phyloP scores from a whole-genome alignment of 2,113 vertebrate species.

The Nasalis larvatus region DNA sequence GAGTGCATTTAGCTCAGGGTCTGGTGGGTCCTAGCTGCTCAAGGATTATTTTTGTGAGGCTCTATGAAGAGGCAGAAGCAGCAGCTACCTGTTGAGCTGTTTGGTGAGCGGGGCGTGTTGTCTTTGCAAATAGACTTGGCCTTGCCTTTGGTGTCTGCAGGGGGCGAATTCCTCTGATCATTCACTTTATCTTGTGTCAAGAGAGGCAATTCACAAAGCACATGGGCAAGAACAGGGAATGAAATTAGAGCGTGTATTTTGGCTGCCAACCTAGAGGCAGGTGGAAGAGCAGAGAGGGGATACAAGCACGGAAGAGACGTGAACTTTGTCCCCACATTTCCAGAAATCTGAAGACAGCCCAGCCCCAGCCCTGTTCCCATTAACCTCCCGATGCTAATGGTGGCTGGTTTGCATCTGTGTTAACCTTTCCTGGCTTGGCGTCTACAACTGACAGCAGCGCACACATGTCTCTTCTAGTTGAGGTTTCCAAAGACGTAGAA shows the following conservation, averaged over 20 bases:
- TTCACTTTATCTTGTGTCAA: slow-evolving; percentile 77
- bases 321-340: slow-evolving; percentile 78
- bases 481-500: slow-evolving; percentile 15
- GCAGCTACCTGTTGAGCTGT: slow-evolving; percentile 45
- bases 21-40: neutral
- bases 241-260: slow-evolving; percentile 77
- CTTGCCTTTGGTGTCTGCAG: slow-evolving; percentile 64
- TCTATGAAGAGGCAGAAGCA: slow-evolving; percentile 16
- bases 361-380: slow-evolving; percentile 40
- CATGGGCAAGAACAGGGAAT: slow-evolving; percentile 57
- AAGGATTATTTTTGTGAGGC: slow-evolving; percentile 63
- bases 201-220: slow-evolving; percentile 66
- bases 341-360: slow-evolving; percentile 72
- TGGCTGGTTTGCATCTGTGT: slow-evolving; percentile 42
- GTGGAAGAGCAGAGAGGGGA: neutral
- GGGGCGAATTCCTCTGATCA: slow-evolving; percentile 61
- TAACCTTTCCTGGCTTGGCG: slow-evolving; percentile 72
- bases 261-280: slow-evolving; percentile 74
- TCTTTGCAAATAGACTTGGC: slow-evolving; percentile 64
- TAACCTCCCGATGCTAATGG: slow-evolving; percentile 70
- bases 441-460: slow-evolving; percentile 24
- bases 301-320: slow-evolving; percentile 71
- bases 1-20: neutral
- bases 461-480: neutral
- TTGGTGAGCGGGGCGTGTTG: slow-evolving; percentile 58